These are phyloP conservation scores for Recurvirostra avosetta DNA, from an alignment of 2,113 vertebrate species.

Conservation along the genomic window DNA sequence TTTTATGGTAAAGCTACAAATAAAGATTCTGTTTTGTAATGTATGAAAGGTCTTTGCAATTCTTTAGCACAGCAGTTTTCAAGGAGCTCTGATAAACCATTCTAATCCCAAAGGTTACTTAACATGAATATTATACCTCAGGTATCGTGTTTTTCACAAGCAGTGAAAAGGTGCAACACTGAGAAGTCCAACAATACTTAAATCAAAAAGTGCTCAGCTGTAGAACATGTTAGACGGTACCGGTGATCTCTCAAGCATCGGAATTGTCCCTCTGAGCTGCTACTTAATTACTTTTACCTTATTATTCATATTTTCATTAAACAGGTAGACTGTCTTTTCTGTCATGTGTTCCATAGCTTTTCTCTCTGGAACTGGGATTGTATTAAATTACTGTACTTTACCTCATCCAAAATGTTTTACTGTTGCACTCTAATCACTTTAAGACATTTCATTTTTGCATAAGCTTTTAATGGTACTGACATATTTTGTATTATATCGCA, in stretches of 20 bases:
- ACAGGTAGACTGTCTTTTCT: neutral
- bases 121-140: neutral
- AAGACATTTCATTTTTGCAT: neutral
- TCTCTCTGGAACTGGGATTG: neutral
- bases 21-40: neutral
- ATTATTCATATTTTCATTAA: conserved; percentile 37
- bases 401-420: neutral
- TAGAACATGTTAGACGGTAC: neutral
- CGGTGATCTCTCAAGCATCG: neutral
- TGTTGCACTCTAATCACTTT: conserved; percentile 16
- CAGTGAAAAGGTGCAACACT: neutral
- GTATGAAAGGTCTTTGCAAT: neutral
- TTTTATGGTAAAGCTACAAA: neutral
- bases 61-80: neutral
- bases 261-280: neutral
- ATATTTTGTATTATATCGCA: neutral
- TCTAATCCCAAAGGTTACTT: neutral
- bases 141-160: neutral
- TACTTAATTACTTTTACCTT: conserved; percentile 8
- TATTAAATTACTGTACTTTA: conserved; percentile 10
- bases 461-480: neutral
- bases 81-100: neutral
- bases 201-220: neutral
- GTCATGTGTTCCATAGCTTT: neutral
- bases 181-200: neutral